Base-by-base conservation (phyloP, 2,797 vertebrate genomes). In the Sciaenops ocellatus region DNA sequence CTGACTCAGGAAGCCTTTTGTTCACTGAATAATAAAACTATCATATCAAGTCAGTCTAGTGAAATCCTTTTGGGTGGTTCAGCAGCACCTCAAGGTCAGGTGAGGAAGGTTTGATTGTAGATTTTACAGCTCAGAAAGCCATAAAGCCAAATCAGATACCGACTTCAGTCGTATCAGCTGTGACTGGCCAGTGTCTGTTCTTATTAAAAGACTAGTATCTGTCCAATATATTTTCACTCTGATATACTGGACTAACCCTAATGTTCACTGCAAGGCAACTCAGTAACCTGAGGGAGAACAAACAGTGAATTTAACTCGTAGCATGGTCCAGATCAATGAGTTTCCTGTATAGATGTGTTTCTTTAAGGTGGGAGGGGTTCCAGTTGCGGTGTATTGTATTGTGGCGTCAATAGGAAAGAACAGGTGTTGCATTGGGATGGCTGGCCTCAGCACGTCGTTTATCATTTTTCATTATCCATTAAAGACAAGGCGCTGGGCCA, bases 391-490 rank as follows among this genome's bases (percentile, higher is more conserved):
- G 30, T 26, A 26, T 62, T 51, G 69, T 38, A 24, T 60, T 67
- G 44, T 68, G 6, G n/a, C 30, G 59, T 88, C 87, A 73, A 62
- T 78, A 62, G 52, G 60, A 52, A 38, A 28, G 63, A 81, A 61
- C 79, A 84, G 74, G 79, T 82, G 79, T 72, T 78, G 76, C 73
- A 16, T 12, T 10, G 60, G 69, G 84, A 59, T 1, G 63, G 34
- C 70, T 60, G 22, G 65, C 71, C 51, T 69, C 70, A n/a, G 63
- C 83, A 26, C 15, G 22, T 75, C 78, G 59, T 89, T 86, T 78
- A 87, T 93, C 88, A 89, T 88, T 83, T 90, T 90, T 89, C 85
- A 86, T 86, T 85, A 80, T 83, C 87, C 84, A 78, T 88, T 93
- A 86, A 90, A 89, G 91, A 88, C 80, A 62, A 84, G 69, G 78